Conservation (phyloP, 2,888 invertebrate species). For the Brachyopa scutellaris region DNA sequence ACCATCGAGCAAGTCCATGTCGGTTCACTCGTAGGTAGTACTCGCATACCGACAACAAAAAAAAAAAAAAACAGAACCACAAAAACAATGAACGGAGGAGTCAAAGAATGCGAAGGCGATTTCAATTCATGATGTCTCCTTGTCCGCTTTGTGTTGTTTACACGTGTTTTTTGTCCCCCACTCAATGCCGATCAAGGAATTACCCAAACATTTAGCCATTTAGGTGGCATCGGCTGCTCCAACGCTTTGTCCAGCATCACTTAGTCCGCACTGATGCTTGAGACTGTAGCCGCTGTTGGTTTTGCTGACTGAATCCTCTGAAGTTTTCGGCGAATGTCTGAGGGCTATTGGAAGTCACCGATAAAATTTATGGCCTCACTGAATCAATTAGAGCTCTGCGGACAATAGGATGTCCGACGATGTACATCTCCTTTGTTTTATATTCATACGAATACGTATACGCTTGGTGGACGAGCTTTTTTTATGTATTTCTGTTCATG, state of each 20-base stretch:
- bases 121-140: conserved; percentile 72
- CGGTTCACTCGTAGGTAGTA: too few species aligned
- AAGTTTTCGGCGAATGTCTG: conserved; percentile 65
- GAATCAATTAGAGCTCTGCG: conserved; percentile 80
- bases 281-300: neutral
- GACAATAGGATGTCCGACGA: conserved; percentile 73
- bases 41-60: neutral
- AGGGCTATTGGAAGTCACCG: conserved; percentile 65
- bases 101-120: conserved; percentile 69
- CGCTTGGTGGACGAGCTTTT: neutral
- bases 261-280: conserved; percentile 46
- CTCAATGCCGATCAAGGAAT: conserved; percentile 65
- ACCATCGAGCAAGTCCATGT: conserved; percentile 57
- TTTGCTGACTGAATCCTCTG: conserved; percentile 8
- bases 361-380: conserved; percentile 79
- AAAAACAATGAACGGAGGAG: conserved; percentile 68
- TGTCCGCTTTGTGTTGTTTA: conserved; percentile 72
- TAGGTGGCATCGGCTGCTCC: conserved; percentile 70
- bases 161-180: conserved; percentile 71
- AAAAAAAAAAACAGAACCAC: conserved; percentile 34
- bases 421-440: conserved; percentile 70
- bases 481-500: conserved; percentile 35
- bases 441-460: conserved; percentile 9
- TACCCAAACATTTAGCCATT: conserved; percentile 72
- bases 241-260: conserved; percentile 71